A percentile compares a stretch with the other conserved stretches of the same genome.
These are phyloP conservation scores for Frankliniella intonsa DNA, from an alignment of 2,888 invertebrate species.

Conservation along the genomic window DNA sequence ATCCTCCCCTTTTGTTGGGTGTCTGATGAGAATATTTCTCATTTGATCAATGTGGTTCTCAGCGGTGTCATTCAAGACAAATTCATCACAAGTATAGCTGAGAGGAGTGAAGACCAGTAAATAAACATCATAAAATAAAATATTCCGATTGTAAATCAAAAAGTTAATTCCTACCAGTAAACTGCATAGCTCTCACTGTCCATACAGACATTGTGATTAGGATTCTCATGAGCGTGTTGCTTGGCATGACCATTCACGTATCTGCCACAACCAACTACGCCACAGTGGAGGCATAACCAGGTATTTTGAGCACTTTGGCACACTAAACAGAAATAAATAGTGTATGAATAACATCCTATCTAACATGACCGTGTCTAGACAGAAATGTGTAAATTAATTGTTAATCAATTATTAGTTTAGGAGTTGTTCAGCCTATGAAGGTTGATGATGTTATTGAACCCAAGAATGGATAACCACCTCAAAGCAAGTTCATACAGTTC, in stretches of 20 bases:
- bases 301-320: conserved; percentile 62
- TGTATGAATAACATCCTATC: too few species aligned
- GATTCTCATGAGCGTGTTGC: conserved; percentile 59
- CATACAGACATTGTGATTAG: conserved; percentile 67
- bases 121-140: background rate
- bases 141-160: background rate
- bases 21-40: conserved; percentile 42
- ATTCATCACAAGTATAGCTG: conserved; percentile 77
- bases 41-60: conserved; percentile 55
- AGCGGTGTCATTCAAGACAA: conserved; percentile 66
- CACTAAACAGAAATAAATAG: conserved; percentile 46
- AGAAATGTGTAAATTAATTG: too few species aligned
- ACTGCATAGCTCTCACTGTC: conserved; percentile 69
- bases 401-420: too few species aligned
- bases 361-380: too few species aligned
- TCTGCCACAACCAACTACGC: conserved; percentile 68
- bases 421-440: too few species aligned
- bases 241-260: conserved; percentile 73
- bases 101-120: background rate
- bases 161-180: conserved; percentile 59
- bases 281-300: conserved; percentile 74
- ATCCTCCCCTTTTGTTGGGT: conserved; percentile 35
- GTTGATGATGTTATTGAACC: too few species aligned
- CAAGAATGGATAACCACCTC: too few species aligned
- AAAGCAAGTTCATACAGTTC: too few species aligned